These are phyloP conservation scores for Halesus radiatus DNA, from an alignment of 1,140 invertebrate genomes.

Conservation along the genomic window DNA sequence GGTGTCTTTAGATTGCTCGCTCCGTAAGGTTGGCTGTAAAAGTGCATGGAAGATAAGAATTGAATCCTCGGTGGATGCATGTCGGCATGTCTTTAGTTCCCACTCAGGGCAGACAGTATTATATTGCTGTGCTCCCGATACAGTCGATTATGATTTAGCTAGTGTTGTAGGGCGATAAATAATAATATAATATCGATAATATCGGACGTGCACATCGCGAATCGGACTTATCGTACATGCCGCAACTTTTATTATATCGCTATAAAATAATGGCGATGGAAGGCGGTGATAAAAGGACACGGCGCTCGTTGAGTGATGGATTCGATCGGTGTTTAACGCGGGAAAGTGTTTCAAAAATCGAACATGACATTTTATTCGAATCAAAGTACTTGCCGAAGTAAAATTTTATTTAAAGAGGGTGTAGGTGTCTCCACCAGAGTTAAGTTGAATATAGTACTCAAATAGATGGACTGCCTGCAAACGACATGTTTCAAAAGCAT, in stretches of 20 bases:
- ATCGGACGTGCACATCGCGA: slow-evolving; percentile 1
- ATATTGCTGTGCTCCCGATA: slow-evolving; percentile 20
- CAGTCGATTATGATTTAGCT: slow-evolving; percentile 49
- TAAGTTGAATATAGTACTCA: no score
- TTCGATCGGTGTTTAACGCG: not conserved
- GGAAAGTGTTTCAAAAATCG: slow-evolving; percentile 6
- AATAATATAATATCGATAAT: slow-evolving; percentile 26
- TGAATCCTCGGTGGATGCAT: not conserved
- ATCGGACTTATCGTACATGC: not conserved
- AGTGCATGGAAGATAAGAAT: not conserved
- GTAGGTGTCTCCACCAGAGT: no score
- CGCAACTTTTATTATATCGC: slow-evolving; percentile 1
- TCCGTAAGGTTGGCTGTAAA: no score
- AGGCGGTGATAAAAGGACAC: slow-evolving; percentile 14
- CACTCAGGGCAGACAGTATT: slow-evolving; percentile 20
- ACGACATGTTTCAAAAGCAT: no score
- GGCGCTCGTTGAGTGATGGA: slow-evolving; percentile 20
- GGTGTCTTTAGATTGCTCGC: no score
- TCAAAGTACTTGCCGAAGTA: no score
- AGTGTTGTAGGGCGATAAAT: slow-evolving; percentile 49
- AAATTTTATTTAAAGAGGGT: no score
- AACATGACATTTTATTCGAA: not conserved
- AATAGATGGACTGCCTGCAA: no score
- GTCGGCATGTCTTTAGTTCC: slow-evolving; percentile 17
- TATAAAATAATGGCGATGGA: slow-evolving; percentile 21